Conservation (phyloP, 2,888 invertebrate genomes). For the Trissolcus japonicus region DNA sequence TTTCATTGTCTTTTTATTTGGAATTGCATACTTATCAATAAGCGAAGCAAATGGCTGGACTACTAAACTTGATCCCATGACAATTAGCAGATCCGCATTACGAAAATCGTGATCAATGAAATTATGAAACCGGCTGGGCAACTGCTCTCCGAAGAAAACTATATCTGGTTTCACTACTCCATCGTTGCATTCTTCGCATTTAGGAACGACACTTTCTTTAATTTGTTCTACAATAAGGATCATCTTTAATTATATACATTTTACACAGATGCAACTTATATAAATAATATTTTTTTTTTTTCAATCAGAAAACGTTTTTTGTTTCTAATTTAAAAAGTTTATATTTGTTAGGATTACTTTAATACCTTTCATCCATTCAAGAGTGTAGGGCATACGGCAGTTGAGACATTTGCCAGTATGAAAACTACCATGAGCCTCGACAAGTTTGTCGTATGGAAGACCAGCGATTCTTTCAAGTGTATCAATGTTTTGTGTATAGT, state of each 20-base stretch:
- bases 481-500: conserved; percentile 95
- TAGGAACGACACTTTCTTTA: conserved; percentile 85
- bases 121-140: conserved; percentile 87
- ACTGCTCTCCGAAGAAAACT: conserved; percentile 95
- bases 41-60: conserved; percentile 97
- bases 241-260: background rate
- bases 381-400: conserved; percentile 84
- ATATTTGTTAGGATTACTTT: conserved; percentile 12
- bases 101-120: conserved; percentile 85
- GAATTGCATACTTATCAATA: conserved; percentile 82
- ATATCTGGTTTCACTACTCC: conserved; percentile 96
- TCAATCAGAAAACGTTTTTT: background rate
- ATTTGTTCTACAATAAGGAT: conserved; percentile 81
- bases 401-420: conserved; percentile 89
- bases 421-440: conserved; percentile 97
- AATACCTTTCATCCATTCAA: conserved; percentile 91
- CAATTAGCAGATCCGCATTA: conserved; percentile 92
- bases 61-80: conserved; percentile 95
- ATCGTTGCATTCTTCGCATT: conserved; percentile 84
- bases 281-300: background rate
- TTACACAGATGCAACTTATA: too few relatives aligned
- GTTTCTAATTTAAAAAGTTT: background rate
- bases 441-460: conserved; percentile 88
- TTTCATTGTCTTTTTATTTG: background rate
- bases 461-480: conserved; percentile 92